phyloP scores from a whole-genome alignment of 2,113 vertebrate species.

The Steatornis caripensis region DNA sequence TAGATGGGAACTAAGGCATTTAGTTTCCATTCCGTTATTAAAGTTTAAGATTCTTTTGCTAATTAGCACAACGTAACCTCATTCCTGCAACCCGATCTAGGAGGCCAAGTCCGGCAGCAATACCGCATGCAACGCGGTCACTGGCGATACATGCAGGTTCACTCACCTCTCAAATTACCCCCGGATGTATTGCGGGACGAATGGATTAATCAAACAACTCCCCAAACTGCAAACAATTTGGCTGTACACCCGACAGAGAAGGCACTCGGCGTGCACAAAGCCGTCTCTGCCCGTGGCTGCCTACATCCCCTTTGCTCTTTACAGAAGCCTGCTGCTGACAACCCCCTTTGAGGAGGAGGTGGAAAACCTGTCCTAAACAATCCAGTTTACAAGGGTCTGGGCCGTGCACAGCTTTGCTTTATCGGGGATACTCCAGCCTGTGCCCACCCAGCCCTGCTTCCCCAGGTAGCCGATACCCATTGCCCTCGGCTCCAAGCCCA shows the following conservation, averaged over 20 bases:
- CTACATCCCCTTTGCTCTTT: fast-evolving
- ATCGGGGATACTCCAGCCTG: fast-evolving
- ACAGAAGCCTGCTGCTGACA: background rate
- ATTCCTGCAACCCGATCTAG: background rate
- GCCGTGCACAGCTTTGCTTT: background rate
- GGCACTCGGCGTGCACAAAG: background rate
- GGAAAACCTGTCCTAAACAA: background rate
- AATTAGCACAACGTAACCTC: background rate
- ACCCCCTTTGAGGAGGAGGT: background rate
- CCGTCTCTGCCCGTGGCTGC: background rate
- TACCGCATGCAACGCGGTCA: fast-evolving
- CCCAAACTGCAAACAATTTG: background rate
- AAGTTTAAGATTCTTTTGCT: background rate
- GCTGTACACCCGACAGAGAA: background rate
- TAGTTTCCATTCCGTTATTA: background rate
- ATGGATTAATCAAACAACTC: fast-evolving
- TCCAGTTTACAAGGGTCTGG: too few species aligned
- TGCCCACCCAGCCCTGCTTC: background rate
- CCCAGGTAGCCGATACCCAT: fast-evolving
- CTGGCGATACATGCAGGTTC: background rate
- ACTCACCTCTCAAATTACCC: background rate
- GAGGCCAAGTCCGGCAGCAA: background rate
- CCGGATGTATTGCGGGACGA: background rate
- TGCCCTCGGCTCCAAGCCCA: background rate
- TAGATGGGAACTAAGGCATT: background rate